Evolutionary conservation across 2,888 invertebrate genomes (phyloP).

Genomic region (Xanthia icteritia): DNA sequence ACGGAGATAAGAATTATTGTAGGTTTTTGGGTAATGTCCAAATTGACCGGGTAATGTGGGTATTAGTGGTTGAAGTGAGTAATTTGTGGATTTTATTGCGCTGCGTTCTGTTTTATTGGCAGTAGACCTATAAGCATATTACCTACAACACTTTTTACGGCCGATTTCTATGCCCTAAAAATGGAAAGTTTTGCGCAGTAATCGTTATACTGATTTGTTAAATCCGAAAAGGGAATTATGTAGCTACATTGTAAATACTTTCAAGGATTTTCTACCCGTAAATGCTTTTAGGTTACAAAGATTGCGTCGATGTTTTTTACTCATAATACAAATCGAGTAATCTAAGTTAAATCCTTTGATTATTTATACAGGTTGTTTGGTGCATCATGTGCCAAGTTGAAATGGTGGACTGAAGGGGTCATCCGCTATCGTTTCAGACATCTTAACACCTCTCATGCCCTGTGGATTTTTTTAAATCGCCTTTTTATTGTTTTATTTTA

Average conservation of each 20-base stretch:
- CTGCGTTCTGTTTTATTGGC: neutral
- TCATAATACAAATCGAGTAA: neutral
- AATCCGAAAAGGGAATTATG: neutral
- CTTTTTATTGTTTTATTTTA: too few species aligned
- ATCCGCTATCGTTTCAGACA: too few species aligned
- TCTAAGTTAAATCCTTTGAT: neutral
- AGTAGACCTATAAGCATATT: neutral
- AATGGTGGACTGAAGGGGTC: too few species aligned
- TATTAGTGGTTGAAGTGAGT: constrained; percentile 24
- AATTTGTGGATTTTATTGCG: constrained; percentile 27
- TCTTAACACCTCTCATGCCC: too few species aligned
- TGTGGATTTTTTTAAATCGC: too few species aligned
- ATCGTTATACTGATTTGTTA: neutral
- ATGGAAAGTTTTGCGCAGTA: too few species aligned
- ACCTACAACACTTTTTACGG: neutral
- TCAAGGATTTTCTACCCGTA: neutral
- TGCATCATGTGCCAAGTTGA: too few species aligned
- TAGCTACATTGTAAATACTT: neutral
- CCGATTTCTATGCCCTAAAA: neutral
- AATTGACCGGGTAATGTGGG: constrained; percentile 31
- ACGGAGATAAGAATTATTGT: constrained; percentile 56
- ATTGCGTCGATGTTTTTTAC: neutral
- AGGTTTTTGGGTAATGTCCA: constrained; percentile 47
- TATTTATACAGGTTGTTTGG: too few species aligned
- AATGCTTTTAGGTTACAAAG: neutral